A percentile compares a stretch with the other conserved stretches of the same genome.
Conservation (phyloP, 2,797 vertebrate genomes). For the Ispidina lecontei region DNA sequence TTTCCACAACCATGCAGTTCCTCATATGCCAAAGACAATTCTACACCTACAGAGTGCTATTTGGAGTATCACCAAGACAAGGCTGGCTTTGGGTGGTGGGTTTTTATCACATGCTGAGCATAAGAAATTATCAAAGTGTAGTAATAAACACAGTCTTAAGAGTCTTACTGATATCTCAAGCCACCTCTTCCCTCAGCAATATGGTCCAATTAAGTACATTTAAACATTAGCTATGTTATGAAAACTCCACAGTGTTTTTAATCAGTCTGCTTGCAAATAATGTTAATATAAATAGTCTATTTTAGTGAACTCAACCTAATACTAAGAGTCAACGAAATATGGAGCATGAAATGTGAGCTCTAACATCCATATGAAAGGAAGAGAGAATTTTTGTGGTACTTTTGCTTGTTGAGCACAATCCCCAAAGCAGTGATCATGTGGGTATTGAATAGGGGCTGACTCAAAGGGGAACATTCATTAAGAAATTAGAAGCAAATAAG, state of each 20-base stretch:
- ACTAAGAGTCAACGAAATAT: neutral
- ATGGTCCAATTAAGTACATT: neutral
- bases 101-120: neutral
- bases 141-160: neutral
- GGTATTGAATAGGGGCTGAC: neutral
- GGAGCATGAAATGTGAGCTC: neutral
- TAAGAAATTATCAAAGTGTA: neutral
- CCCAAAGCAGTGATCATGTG: neutral
- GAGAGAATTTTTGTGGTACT: neutral
- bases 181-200: neutral
- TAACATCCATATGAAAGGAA: neutral
- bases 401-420: neutral
- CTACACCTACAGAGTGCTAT: neutral
- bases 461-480: neutral
- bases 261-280: neutral
- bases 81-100: neutral
- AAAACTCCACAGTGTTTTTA: neutral
- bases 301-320: neutral
- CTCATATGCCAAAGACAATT: constrained; percentile 24
- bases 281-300: neutral
- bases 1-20: constrained; percentile 17
- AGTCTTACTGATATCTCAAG: neutral
- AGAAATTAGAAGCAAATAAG: neutral
- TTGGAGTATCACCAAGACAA: neutral
- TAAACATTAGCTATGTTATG: neutral